Conservation (phyloP, 2,888 invertebrate species). For the Micoletzkya japonica region DNA sequence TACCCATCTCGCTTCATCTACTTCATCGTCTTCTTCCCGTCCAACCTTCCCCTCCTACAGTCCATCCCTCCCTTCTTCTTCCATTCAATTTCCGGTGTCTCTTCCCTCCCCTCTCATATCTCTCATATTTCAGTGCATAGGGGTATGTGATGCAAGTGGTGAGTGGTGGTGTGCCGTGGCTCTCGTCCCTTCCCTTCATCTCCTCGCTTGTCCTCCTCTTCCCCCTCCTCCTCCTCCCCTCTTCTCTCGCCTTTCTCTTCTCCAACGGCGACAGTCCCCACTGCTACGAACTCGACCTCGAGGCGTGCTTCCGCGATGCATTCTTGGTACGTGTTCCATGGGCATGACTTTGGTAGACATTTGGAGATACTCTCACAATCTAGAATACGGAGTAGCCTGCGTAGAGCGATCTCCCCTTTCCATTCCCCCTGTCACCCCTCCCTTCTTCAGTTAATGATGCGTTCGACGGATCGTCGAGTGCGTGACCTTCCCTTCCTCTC, state of each 20-base stretch:
- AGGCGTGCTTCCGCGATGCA: constrained; percentile 48
- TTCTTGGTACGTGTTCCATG: constrained; percentile 49
- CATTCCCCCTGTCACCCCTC: too few species aligned
- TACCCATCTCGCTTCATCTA: not conserved
- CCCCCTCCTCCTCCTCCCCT: constrained; percentile 1
- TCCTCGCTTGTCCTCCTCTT: constrained; percentile 3
- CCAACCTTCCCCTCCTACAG: not conserved
- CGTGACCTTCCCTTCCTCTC: constrained; percentile 11
- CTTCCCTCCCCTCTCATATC: not conserved
- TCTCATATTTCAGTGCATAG: not conserved
- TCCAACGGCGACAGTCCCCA: constrained; percentile 8
- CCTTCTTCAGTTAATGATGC: constrained; percentile 8
- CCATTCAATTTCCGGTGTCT: not conserved
- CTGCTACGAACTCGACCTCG: constrained; percentile 48
- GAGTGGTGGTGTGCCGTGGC: not conserved
- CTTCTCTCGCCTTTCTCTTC: constrained; percentile 14
- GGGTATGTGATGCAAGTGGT: too few species aligned
- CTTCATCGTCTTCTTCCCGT: not conserved
- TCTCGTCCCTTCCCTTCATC: not conserved
- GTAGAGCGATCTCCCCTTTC: too few species aligned
- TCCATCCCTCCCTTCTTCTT: not conserved
- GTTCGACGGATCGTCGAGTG: constrained; percentile 3
- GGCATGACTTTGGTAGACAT: too few species aligned
- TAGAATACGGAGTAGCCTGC: too few species aligned
- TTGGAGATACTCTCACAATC: too few species aligned